phyloP scores from a whole-genome alignment of 2,888 invertebrate genomes.

The Melitaea athalia region DNA sequence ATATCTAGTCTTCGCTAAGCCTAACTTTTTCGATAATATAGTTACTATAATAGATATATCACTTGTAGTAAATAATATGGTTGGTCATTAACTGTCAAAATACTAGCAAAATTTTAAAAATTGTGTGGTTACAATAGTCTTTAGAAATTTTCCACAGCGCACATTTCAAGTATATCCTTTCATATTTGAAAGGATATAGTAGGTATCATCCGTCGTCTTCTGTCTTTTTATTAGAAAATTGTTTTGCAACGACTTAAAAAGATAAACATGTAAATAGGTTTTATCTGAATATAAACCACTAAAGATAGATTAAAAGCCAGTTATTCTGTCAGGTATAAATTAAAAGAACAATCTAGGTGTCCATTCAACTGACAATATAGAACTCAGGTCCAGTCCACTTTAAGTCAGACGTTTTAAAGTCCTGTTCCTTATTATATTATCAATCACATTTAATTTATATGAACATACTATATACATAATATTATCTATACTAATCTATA shows the following conservation, averaged over 20 bases:
- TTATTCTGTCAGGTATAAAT: conserved; percentile 31
- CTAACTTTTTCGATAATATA: too few relatives aligned
- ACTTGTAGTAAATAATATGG: too few relatives aligned
- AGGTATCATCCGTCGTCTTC: background rate
- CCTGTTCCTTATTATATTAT: conserved; percentile 7
- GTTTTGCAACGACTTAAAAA: background rate
- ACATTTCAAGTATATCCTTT: too few relatives aligned
- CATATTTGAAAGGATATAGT: too few relatives aligned
- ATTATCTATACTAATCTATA: too few relatives aligned
- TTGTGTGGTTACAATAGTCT: too few relatives aligned
- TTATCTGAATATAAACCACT: background rate
- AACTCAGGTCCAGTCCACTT: conserved; percentile 17
- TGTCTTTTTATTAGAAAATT: background rate
- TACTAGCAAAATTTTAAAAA: too few relatives aligned
- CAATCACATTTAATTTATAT: background rate
- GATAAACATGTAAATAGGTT: background rate
- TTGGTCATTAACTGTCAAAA: too few relatives aligned
- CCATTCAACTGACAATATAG: conserved; percentile 15
- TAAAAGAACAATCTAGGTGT: conserved; percentile 27
- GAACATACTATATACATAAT: too few relatives aligned
- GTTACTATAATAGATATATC: too few relatives aligned
- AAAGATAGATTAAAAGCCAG: conserved; percentile 21
- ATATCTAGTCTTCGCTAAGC: too few relatives aligned
- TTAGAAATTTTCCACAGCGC: too few relatives aligned
- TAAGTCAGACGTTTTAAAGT: conserved; percentile 25